Evolutionary conservation across 2,888 invertebrate genomes (phyloP), one percentile per base, ranked within the genome.

Genomic region (Metacarcinus magister): DNA sequence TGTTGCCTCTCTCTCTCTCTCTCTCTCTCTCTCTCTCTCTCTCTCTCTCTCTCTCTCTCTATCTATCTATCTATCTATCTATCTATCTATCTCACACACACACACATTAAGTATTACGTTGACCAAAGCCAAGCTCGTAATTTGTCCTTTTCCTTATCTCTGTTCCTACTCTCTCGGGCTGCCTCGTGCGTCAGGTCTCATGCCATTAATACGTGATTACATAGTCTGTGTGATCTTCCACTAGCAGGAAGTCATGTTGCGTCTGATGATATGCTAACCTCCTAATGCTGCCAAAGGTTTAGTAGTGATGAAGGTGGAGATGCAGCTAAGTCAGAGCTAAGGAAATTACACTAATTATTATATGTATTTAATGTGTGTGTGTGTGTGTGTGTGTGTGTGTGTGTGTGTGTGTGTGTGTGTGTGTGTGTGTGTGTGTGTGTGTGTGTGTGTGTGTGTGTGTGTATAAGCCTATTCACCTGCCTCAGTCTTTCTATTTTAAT

Each of bases 21-120:
- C 82, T 82, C 82, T 82, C 82, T 82, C 82, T 82, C 82, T 82
- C 82, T 82, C 82, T 82, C 82, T 82, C 82, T 82, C 82, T 82
- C 82, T 82, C 82, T 67, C 67, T 67, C 67, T 67, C 67, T 67
- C 67, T 67, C 67, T 67, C 67, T 67, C 67, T 67, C 67, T 67
- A 19, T 67, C 67, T 67, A 19, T 67, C 67, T 67, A 19, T 67
- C 67, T 67, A 19, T 67, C 67, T 67, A 19, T 67, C 67, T 67
- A 19, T 67, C 67, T 67, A 19, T 67, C 67, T 67, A 19, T 67
- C 67, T 67, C 67, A 4, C 16, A n/a, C n/a, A n/a, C n/a, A n/a
- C n/a, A n/a, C n/a, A n/a, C 67, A 19, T 67, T 23, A 67, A 67
- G 67, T 23, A 67, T 67, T 67, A 67, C n/a, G 67, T 32, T 82